Base-by-base conservation (phyloP, 1,140 invertebrate genomes). In the Drosophila saltans region DNA sequence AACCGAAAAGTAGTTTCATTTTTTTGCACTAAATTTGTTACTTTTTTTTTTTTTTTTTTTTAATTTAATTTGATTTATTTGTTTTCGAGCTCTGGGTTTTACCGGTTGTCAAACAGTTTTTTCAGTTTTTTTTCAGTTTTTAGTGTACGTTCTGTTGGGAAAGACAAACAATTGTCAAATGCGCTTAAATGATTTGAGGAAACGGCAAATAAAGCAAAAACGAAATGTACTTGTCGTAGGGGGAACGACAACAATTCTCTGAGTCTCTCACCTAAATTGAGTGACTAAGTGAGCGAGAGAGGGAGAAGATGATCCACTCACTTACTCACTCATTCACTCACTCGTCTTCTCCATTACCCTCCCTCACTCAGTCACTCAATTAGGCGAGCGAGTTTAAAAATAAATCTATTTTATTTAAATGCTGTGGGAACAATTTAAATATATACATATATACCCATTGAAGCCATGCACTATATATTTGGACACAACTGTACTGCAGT, bases 171-270 rank as follows among this genome's bases (percentile, higher is more conserved):
- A 78, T 78, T 77, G 77, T 80, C 66, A 84, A 88, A 88, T 88
- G 84, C 78, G 84, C 77, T 89, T 83, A 81, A 89, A 84, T 84
- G 74, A 73, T 82, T 90, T 80, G 84, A 88, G 84, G 84, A 89
- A 88, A 77, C 84, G 80, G 72, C 81, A 88, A 88, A 88, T 88
- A 88, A 88, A 74, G 70, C 62, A 33, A 78, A 69, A 69, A 41
- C 56, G 67, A 68, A 65, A 58, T 55, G 41, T 59, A 41, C 41
- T 64, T 55, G 21, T 61, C 48, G 59, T 59, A 43, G 45, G 45
- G 45, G 45, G 16, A 16, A 16, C 16, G 16, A 48, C 45, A 10
- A 52, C 45, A 26, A 36, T 36, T 4, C 33, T 36, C 24, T 52
- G 45, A 52, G 45, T 52, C 45, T 52, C 45, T 60, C 40, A 75